These are phyloP conservation scores for human DNA, from an alignment of 2,113 vertebrate species.

Conservation along the genomic window GRCh38 chrX:106429501-106430000, in stretches of 20 bases:
- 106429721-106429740: background rate
- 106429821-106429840: background rate
- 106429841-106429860: background rate
- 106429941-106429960: background rate
- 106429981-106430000: background rate
- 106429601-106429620: background rate
- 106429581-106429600: background rate
- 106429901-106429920: background rate
- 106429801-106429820: background rate
- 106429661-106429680: background rate
- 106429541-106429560: background rate
- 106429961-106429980: too few species aligned
- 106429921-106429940: background rate
- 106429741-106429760: background rate
- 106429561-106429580: background rate
- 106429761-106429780: background rate
- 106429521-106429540: background rate
- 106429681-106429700: background rate
- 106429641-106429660: background rate
- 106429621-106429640: background rate
- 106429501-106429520: background rate
- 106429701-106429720: background rate
- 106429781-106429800: background rate
- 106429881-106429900: background rate
- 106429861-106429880: background rate